Evolutionary conservation across 2,797 vertebrate species (phyloP).

Genomic region (Tragelaphus oryx): DNA sequence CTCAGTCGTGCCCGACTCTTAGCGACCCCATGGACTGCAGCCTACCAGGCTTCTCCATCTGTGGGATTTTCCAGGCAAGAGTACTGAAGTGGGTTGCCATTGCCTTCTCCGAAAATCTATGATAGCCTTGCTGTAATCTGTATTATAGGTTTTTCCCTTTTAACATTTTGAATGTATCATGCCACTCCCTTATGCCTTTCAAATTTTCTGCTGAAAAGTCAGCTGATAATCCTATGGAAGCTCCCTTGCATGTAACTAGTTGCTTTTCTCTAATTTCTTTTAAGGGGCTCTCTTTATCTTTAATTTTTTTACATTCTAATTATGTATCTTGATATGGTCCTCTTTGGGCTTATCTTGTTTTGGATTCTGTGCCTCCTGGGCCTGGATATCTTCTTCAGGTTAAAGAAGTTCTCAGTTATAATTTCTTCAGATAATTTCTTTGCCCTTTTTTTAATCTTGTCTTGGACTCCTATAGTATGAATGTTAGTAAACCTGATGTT

Average conservation of each 20-base stretch:
- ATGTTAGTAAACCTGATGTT: background rate
- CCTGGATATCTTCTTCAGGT: background rate
- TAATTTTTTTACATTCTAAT: background rate
- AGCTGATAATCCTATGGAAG: background rate
- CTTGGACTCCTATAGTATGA: background rate
- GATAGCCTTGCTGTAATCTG: background rate
- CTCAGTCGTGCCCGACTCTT: too few relatives aligned
- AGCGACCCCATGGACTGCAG: too few relatives aligned
- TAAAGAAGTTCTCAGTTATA: background rate
- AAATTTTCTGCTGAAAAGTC: background rate
- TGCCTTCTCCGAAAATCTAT: background rate
- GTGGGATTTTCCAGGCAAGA: too few relatives aligned
- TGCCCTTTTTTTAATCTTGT: background rate
- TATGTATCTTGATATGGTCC: background rate
- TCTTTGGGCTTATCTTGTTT: background rate
- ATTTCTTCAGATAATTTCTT: background rate
- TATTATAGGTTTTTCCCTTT: background rate
- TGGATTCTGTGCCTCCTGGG: background rate
- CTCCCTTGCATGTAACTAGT: background rate
- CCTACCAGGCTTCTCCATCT: too few relatives aligned
- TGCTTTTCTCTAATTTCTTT: background rate
- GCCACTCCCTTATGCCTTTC: background rate
- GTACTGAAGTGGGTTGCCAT: too few relatives aligned
- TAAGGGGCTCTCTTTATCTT: background rate
- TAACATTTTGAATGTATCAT: background rate